phyloP scores from a whole-genome alignment of 2,113 vertebrate genomes.

The Onychorhynchus coronatus region DNA sequence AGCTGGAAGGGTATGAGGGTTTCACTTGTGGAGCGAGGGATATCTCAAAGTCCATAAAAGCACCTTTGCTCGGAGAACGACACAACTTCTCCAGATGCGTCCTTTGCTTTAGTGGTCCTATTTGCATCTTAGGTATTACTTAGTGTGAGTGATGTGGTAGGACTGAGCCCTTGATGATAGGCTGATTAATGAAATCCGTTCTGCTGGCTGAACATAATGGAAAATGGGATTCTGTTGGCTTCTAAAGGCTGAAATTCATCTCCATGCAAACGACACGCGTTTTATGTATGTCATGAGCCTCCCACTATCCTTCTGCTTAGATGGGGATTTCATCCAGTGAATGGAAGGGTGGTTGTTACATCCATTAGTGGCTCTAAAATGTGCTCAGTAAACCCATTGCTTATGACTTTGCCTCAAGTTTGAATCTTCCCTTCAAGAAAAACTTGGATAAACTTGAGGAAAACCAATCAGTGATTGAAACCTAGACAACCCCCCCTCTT shows the following conservation, averaged over 20 bases:
- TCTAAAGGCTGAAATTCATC: slow-evolving; percentile 62
- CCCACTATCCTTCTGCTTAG: slow-evolving; percentile 13
- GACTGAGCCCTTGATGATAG: slow-evolving; percentile 54
- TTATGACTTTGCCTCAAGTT: slow-evolving; percentile 14
- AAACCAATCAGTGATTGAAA: background rate
- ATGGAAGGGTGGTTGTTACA: slow-evolving; percentile 34
- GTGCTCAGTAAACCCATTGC: background rate
- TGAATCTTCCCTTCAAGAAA: background rate
- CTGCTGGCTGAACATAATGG: slow-evolving; percentile 65
- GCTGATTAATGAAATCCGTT: slow-evolving; percentile 68
- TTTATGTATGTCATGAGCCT: slow-evolving; percentile 51
- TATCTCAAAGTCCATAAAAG: slow-evolving; percentile 34
- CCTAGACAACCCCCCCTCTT: background rate
- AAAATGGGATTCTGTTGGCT: slow-evolving; percentile 66
- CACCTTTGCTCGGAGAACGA: background rate
- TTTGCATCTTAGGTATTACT: slow-evolving; percentile 62
- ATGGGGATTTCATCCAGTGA: slow-evolving; percentile 29
- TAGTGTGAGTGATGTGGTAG: slow-evolving; percentile 54
- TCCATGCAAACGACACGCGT: slow-evolving; percentile 48
- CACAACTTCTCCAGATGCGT: slow-evolving; percentile 58
- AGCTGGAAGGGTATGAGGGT: background rate
- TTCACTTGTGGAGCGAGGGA: background rate
- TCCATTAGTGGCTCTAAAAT: background rate
- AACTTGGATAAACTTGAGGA: background rate
- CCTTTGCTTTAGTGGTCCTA: slow-evolving; percentile 47